These are phyloP conservation scores for Syngnathoides biaculeatus DNA, from an alignment of 2,113 vertebrate genomes.

Conservation along the genomic window DNA sequence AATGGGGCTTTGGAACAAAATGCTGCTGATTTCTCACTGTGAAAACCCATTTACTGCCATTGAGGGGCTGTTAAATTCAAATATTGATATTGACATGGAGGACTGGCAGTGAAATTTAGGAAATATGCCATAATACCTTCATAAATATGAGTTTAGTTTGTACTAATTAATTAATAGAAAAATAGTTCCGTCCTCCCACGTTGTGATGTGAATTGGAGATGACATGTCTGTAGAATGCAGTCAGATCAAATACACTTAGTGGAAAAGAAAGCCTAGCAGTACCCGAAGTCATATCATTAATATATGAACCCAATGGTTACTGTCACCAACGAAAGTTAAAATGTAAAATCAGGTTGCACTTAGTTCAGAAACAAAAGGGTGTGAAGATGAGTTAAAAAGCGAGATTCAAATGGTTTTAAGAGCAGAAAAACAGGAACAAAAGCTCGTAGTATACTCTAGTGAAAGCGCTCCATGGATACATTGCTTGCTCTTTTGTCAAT, in stretches of 20 bases:
- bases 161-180: neutral
- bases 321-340: conserved; percentile 20
- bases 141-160: neutral
- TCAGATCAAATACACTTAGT: conserved; percentile 28
- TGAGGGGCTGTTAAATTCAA: too few species aligned
- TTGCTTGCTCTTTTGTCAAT: neutral
- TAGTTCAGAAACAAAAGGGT: conserved; percentile 13
- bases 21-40: too few species aligned
- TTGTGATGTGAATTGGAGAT: conserved; percentile 25
- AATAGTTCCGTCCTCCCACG: neutral
- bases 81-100: too few species aligned
- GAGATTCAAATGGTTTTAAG: neutral
- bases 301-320: conserved; percentile 40
- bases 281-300: conserved; percentile 53
- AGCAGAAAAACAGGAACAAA: neutral
- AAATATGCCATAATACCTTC: neutral
- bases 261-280: conserved; percentile 33
- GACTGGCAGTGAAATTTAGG: neutral
- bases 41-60: too few species aligned
- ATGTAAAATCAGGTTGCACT: conserved; percentile 10
- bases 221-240: conserved; percentile 35
- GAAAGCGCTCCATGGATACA: neutral
- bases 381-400: conserved; percentile 5
- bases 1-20: neutral
- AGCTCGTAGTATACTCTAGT: too few species aligned